phyloP scores from a whole-genome alignment of 2,797 vertebrate species.

The Chanos chanos region DNA sequence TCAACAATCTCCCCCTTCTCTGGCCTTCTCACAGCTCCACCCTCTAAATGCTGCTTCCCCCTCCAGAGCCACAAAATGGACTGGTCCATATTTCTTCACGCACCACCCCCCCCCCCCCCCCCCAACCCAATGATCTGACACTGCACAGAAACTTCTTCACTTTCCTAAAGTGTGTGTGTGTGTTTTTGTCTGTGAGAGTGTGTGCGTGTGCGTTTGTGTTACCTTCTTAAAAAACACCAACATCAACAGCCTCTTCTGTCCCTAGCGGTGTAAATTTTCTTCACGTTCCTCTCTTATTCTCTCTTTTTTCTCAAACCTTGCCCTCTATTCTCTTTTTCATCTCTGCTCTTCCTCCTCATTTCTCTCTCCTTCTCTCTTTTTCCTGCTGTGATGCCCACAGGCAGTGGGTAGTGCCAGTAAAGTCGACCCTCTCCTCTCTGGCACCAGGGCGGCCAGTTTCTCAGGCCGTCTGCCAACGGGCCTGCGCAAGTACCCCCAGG shows the following conservation, averaged over 20 bases:
- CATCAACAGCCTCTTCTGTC: no score
- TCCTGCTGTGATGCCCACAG: slow-evolving; percentile 24
- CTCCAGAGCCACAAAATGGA: no score
- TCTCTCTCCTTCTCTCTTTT: slow-evolving; percentile 33
- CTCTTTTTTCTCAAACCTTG: slow-evolving; percentile 55
- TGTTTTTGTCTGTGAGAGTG: slow-evolving; percentile 41
- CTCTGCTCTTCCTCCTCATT: slow-evolving; percentile 35
- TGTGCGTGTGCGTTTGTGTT: no score
- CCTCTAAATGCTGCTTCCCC: no score
- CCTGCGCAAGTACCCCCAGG: slow-evolving; percentile 62
- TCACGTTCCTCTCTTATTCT: slow-evolving; percentile 49
- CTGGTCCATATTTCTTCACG: no score
- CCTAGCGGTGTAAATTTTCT: slow-evolving; percentile 24
- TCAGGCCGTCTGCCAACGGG: slow-evolving; percentile 58
- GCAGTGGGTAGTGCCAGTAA: slow-evolving; percentile 46
- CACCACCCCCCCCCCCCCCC: no score
- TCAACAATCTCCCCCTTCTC: no score
- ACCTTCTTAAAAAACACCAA: no score
- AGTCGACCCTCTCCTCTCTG: slow-evolving; percentile 58
- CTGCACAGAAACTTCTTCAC: slow-evolving; percentile 12
- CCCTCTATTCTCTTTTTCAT: slow-evolving; percentile 51
- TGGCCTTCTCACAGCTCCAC: no score
- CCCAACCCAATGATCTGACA: no score
- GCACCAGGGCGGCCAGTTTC: slow-evolving; percentile 62
- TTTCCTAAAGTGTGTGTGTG: slow-evolving; percentile 29